Conservation (phyloP, 2,888 invertebrate genomes). For the Idaea straminata region DNA sequence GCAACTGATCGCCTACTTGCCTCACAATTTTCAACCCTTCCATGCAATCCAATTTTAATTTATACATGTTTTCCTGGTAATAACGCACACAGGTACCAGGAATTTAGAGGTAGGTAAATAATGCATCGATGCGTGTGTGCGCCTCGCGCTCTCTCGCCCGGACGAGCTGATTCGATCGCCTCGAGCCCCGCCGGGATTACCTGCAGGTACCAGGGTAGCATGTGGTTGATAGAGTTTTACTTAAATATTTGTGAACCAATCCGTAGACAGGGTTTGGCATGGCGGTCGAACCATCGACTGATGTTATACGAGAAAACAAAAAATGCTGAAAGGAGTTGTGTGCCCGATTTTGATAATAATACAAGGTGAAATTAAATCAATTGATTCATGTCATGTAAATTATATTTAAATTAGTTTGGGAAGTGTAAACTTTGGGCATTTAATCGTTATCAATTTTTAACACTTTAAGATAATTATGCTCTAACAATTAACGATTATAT, state of each 20-base stretch:
- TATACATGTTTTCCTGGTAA: conserved; percentile 13
- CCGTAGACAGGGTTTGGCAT: neutral
- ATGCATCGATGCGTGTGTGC: conserved; percentile 18
- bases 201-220: conserved; percentile 24
- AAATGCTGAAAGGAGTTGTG: too few relatives aligned
- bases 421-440: neutral
- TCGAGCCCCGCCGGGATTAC: conserved; percentile 26
- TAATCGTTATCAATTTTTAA: neutral
- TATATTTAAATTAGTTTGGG: neutral
- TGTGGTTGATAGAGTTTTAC: conserved; percentile 15
- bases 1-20: too few relatives aligned
- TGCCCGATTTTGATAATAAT: neutral
- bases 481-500: neutral
- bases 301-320: too few relatives aligned
- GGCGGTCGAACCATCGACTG: too few relatives aligned
- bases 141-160: conserved; percentile 15
- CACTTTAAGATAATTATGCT: neutral
- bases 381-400: neutral
- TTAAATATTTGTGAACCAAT: conserved; percentile 23
- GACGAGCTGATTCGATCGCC: conserved; percentile 42
- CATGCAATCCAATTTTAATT: neutral
- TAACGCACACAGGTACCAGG: conserved; percentile 27
- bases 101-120: conserved; percentile 18
- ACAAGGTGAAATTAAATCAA: neutral
- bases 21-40: too few relatives aligned